Evolutionary conservation across 2,797 vertebrate genomes (phyloP).

Genomic region (Euthynnus affinis): DNA sequence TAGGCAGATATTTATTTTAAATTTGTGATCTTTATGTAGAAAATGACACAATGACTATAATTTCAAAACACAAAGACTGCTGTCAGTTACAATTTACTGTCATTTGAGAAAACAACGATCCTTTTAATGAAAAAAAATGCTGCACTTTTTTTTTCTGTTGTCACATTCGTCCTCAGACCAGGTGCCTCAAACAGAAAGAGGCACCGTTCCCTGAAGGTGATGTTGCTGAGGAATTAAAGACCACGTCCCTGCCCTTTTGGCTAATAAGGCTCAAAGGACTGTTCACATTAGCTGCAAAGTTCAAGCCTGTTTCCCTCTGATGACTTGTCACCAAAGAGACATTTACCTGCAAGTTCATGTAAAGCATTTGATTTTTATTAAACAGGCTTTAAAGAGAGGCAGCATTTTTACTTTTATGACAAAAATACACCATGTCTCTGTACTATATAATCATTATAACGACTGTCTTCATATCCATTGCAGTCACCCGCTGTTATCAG

Average conservation of each 20-base stretch:
- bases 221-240: conserved; percentile 13
- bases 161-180: neutral
- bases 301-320: conserved; percentile 32
- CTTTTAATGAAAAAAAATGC: neutral
- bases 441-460: conserved; percentile 12
- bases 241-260: conserved; percentile 35
- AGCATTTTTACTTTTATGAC: neutral
- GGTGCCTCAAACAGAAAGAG: neutral
- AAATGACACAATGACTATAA: conserved; percentile 10
- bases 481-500: conserved; percentile 30
- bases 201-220: neutral
- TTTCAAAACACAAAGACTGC: conserved; percentile 3
- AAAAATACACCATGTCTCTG: neutral
- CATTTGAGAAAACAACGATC: conserved; percentile 9
- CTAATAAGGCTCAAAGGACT: conserved; percentile 46
- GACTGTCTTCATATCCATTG: conserved; percentile 19
- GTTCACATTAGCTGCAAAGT: conserved; percentile 52
- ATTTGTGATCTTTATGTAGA: conserved; percentile 5
- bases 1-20: neutral
- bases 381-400: neutral
- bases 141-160: neutral
- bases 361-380: conserved; percentile 1
- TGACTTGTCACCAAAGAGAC: conserved; percentile 5
- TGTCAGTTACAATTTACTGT: neutral
- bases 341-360: neutral